These are phyloP conservation scores for Heterodera filipjevi DNA, from an alignment of 2,888 invertebrate genomes.

Conservation along the genomic window DNA sequence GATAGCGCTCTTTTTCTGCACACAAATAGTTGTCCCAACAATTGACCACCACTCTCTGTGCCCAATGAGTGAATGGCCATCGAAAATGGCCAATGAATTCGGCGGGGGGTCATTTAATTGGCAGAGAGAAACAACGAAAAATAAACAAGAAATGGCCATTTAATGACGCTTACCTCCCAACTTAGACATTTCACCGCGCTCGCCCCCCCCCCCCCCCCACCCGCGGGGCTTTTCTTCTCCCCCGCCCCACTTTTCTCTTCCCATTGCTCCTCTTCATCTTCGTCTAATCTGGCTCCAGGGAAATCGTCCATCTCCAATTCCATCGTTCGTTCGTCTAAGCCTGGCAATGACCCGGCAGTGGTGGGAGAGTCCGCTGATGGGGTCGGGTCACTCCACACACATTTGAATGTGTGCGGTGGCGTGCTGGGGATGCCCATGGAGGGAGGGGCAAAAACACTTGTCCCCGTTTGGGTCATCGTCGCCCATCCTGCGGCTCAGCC, in stretches of 20 bases:
- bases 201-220: background rate
- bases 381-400: constrained; percentile 1
- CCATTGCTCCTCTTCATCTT: background rate
- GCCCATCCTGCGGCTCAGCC: background rate
- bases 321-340: background rate
- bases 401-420: constrained; percentile 7
- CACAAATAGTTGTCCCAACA: background rate
- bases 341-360: constrained; percentile 4
- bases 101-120: background rate
- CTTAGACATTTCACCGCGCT: background rate
- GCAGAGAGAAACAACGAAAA: background rate
- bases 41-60: background rate
- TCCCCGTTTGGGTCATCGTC: constrained; percentile 20
- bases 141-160: background rate
- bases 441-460: constrained; percentile 17
- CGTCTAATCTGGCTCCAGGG: background rate
- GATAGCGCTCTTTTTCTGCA: constrained; percentile 3
- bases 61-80: background rate
- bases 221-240: background rate
- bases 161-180: background rate
- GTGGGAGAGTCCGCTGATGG: background rate
- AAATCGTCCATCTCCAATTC: background rate
- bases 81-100: background rate
- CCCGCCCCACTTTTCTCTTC: background rate
- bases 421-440: constrained; percentile 16